Evolutionary conservation across 2,113 vertebrate genomes (phyloP).

Genomic region (Lepisosteus oculatus): DNA sequence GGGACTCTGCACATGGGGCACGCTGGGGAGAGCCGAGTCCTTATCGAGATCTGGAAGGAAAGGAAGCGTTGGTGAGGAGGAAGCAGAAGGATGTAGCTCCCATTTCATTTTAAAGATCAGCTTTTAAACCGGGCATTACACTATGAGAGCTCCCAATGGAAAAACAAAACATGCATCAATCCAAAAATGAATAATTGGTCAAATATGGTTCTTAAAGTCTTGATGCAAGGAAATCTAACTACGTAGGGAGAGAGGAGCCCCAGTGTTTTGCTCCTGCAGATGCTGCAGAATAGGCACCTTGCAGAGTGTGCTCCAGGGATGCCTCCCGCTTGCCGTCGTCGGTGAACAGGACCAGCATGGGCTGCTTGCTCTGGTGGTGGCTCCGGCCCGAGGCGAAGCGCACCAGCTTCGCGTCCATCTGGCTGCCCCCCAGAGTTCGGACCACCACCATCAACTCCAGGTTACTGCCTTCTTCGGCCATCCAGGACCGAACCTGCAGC

Average conservation of each 20-base stretch:
- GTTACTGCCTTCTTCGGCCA: conserved; percentile 69
- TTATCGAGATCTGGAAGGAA: conserved; percentile 41
- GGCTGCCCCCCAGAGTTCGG: conserved; percentile 44
- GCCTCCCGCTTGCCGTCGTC: conserved; percentile 73
- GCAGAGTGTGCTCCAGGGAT: conserved; percentile 19
- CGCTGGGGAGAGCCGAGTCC: conserved; percentile 23
- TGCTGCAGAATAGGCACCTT: conserved; percentile 50
- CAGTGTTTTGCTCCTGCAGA: no score
- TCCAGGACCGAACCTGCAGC: conserved; percentile 77
- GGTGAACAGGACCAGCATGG: conserved; percentile 87
- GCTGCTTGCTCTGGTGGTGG: conserved; percentile 84
- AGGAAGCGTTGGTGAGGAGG: not conserved
- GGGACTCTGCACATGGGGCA: conserved; percentile 38
- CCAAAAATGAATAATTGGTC: no score
- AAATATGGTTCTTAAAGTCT: no score
- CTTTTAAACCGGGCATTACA: no score
- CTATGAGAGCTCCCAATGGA: no score
- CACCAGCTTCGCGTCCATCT: conserved; percentile 52
- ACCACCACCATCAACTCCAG: conserved; percentile 75
- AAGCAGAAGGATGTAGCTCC: not conserved
- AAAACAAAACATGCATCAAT: no score
- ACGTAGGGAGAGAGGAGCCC: no score
- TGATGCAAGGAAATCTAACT: no score
- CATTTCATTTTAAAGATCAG: no score
- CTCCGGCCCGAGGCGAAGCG: conserved; percentile 70